phyloP scores from a whole-genome alignment of 2,113 vertebrate genomes.

The Arizona elegans region DNA sequence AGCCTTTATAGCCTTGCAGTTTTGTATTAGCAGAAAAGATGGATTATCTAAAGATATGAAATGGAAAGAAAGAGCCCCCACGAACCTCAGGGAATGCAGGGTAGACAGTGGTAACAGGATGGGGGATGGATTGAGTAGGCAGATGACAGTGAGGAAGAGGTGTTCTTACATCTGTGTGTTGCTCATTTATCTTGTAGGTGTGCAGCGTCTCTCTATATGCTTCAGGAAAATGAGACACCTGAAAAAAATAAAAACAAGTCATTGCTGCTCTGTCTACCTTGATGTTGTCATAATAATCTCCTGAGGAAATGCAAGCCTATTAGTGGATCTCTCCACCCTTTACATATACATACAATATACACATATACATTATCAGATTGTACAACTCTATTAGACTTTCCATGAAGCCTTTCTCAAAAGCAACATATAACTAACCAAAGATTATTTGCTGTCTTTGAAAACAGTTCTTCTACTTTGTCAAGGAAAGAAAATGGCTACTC shows the following conservation, averaged over 20 bases:
- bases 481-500: neutral
- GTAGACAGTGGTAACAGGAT: neutral
- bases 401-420: neutral
- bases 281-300: neutral
- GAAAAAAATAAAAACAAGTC: conserved; percentile 53
- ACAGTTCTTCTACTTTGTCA: neutral
- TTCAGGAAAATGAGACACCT: conserved; percentile 88
- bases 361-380: neutral
- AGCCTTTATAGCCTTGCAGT: neutral
- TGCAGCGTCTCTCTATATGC: conserved; percentile 85
- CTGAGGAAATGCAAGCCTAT: neutral
- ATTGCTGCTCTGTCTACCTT: neutral
- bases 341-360: neutral
- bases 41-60: neutral
- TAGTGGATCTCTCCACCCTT: neutral
- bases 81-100: accelerated
- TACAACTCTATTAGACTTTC: neutral
- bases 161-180: conserved; percentile 91
- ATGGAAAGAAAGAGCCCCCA: neutral
- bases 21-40: conserved; percentile 9
- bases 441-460: neutral
- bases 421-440: neutral
- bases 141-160: neutral
- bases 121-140: neutral
- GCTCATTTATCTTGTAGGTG: conserved; percentile 88